Base-by-base conservation (phyloP, 2,888 invertebrate species). In the Oligia latruncula region DNA sequence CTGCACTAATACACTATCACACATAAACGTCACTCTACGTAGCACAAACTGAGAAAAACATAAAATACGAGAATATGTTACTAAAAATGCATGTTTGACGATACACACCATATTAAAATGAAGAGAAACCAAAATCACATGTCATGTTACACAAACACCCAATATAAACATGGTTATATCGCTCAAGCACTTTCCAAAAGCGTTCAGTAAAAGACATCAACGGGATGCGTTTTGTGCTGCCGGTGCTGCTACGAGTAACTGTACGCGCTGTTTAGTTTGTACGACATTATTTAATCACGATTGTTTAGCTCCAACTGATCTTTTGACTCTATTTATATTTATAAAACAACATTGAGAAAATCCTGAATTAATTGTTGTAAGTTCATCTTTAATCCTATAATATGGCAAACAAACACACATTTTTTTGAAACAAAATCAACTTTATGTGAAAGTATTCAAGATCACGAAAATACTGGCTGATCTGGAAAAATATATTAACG, bases 191-290 rank as follows among this genome's bases (percentile, higher is more conserved):
- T 95, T 95, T 95, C 95, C 94, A 95, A 95, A 95, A 93, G 93
- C 92, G 94, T 94, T 92, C 93, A 95, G 95, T 93, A 95, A 96
- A 96, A 96, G 95, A 96, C 96, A 95, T 96, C 95, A 96, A 96
- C 96, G 96, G 92, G 95, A 93, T 94, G 91, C 92, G 89, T 89
- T 88, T 86, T 87, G 82, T 79, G 83, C 73, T 80, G 85, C 81
- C 85, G 87, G 82, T 79, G 83, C 73, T 80, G 85, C 81, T 87
- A 78, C 87, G 81, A 75, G 60, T 86, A 88, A 88, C 84, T 80
- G 88, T 85, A 82, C 79, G 83, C 77, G 83, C 65, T 77, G 77
- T 82, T 76, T 75, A 77, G 67, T 80, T 70, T 58, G 58, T 66
- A 74, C 74, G 55, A 60, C 76, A 71, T 68, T 86, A 80, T 80